A percentile compares a stretch with the other conserved stretches of the same genome.
phyloP scores from a whole-genome alignment of 2,113 vertebrate species.

The Callaeas wilsoni region DNA sequence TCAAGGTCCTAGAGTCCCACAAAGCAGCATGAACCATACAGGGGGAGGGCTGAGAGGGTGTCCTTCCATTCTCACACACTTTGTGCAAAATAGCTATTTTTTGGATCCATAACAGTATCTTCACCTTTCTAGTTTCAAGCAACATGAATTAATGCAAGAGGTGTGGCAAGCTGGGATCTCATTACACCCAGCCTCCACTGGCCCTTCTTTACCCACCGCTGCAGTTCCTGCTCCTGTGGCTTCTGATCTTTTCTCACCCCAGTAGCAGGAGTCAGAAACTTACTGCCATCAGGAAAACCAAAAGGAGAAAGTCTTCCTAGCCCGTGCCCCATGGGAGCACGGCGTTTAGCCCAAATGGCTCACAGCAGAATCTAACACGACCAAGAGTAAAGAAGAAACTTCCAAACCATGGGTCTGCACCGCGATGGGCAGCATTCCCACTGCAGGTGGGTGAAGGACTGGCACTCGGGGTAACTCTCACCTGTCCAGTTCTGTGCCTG shows the following conservation, averaged over 20 bases:
- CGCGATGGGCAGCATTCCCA: accelerated
- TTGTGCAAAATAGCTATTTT: not conserved
- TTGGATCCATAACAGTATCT: not conserved
- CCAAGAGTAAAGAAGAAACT: not conserved
- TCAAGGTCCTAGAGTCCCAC: not conserved
- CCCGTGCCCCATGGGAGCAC: not conserved
- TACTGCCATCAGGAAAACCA: not conserved
- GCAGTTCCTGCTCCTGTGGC: not conserved
- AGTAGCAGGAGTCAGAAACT: not conserved
- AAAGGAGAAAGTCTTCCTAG: not conserved
- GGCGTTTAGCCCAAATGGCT: not conserved
- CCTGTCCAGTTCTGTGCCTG: not conserved
- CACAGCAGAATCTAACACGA: not conserved
- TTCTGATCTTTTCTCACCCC: not conserved
- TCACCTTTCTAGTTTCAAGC: not conserved
- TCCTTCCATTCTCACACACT: not conserved
- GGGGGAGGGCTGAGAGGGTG: accelerated
- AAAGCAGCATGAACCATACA: not conserved
- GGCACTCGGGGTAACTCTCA: not conserved
- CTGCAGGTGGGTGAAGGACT: not conserved
- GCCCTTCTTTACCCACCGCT: not conserved
- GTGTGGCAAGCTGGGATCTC: not conserved
- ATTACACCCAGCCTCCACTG: not conserved
- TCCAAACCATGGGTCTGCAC: not conserved
- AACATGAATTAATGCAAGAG: not conserved